Base-by-base conservation (phyloP, 2,797 vertebrate genomes). In the Tachyglossus aculeatus region DNA sequence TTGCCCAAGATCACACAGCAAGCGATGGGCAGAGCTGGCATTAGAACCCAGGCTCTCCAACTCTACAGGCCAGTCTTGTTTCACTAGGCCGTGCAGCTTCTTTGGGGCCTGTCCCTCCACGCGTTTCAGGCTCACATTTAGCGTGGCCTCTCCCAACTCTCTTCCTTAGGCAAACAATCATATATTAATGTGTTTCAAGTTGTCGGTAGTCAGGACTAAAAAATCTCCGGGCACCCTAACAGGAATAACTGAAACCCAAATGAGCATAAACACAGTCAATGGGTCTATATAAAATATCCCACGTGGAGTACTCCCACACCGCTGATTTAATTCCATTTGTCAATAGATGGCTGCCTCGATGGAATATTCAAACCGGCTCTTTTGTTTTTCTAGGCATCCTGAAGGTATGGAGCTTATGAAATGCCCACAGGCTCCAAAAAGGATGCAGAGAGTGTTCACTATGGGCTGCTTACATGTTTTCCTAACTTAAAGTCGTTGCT, bases 261-360 rank as follows among this genome's bases (percentile, higher is more conserved):
- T 45, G 4, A 76, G 74, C 85, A 79, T 31, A 86, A 84, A 86
- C 81, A 81, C 77, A 84, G 67, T 54, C 71, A 31, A 70, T 1
- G 25, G 3, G 50, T 70, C 74, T 11, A 56, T 19, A 31, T 60
- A 74, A 78, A 70, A 66, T 70, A 57, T 0, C 48, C 55, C 44
- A 3, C 67, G 72, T 44, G 0, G 59, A 78, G 62, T 43, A 1
- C 52, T 75, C 59, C 19, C 53, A 27, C 41, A 75, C n/a, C n/a
- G n/a, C n/a, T n/a, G n/a, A 32, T 75, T 82, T 41, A 57, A 69
- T 78, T 62, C 82, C 67, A 53, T 70, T 72, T 83, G 78, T 71
- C 82, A 83, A 43, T 67, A 71, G 61, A 36, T 67, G 58, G 76
- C 78, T 74, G 79, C 60, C 1, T 80, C 38, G 75, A 68, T 59